Conservation (phyloP, 1,140 invertebrate species). For the Zophobas morio region DNA sequence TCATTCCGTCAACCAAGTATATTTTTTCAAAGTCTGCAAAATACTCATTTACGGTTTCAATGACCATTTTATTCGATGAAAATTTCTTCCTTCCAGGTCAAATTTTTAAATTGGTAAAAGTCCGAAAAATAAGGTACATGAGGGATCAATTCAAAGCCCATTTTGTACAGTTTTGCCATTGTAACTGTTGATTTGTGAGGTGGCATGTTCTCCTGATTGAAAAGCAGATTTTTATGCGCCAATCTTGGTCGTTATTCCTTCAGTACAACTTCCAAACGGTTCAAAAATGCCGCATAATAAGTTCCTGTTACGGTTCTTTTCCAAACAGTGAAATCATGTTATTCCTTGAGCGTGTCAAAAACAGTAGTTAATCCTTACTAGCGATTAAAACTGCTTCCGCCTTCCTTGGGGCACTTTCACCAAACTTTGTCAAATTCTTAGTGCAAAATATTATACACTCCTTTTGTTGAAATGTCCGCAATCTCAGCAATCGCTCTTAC, state of each 20-base stretch:
- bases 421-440: neutral
- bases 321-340: slow-evolving; percentile 34
- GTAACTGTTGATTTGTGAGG: neutral
- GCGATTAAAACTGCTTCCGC: slow-evolving; percentile 7
- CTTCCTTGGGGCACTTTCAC: neutral
- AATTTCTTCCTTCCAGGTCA: no score
- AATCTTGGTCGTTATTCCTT: slow-evolving; percentile 57
- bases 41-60: no score
- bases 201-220: slow-evolving; percentile 3
- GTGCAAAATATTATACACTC: no score
- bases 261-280: slow-evolving; percentile 53
- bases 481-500: neutral
- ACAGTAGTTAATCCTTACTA: slow-evolving; percentile 59
- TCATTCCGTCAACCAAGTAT: no score
- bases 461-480: no score
- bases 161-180: no score
- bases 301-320: slow-evolving; percentile 50
- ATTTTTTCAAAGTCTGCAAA: no score
- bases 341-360: slow-evolving; percentile 60
- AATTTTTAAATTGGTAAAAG: no score
- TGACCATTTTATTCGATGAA: no score
- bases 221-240: slow-evolving; percentile 60
- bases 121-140: no score
- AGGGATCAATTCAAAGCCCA: neutral
- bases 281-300: slow-evolving; percentile 56